Evolutionary conservation across 64 coral and sea anemone genomes (phyloP), one percentile per base, ranked within the genome.

Genomic region (Dendrophyllia cribrosa): DNA sequence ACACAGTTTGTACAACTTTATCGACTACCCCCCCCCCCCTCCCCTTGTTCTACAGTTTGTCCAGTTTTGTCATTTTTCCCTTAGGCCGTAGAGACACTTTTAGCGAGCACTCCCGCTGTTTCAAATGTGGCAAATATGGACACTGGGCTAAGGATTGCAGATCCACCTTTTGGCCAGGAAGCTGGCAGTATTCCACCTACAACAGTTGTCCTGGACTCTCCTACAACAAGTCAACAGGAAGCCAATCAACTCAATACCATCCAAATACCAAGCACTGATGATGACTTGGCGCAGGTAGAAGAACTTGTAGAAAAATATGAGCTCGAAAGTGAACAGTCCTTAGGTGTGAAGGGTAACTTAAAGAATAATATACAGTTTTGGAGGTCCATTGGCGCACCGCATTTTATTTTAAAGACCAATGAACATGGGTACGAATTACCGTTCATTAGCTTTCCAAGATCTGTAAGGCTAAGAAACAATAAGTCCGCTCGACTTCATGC

Each of bases 81-180:
- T n/a, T n/a, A n/a, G n/a, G n/a, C n/a, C n/a, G n/a, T n/a, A n/a
- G n/a, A n/a, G n/a, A n/a, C n/a, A n/a, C n/a, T n/a, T n/a, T n/a
- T n/a, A n/a, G n/a, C n/a, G n/a, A n/a, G n/a, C n/a, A n/a, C n/a
- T n/a, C n/a, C n/a, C n/a, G n/a, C n/a, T n/a, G n/a, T n/a, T n/a
- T n/a, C n/a, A n/a, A n/a, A n/a, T n/a, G n/a, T n/a, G n/a, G n/a
- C n/a, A n/a, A n/a, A n/a, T n/a, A n/a, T n/a, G 86, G 86, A 16
- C 55, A 89, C 87, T 77, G 23, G 53, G 34, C 87, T 59, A 89
- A 65, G 22, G 73, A 76, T 55, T 89, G 73, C 8, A 62, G 74
- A 78, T 60, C 58, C 71, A 16, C 78, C 20, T 63, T 59, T 14
- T 73, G 85, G 85, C 50, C 22, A 15, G 67, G 67, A 73, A 85